phyloP scores from a whole-genome alignment of 2,888 invertebrate genomes.

The Molorchus minor region DNA sequence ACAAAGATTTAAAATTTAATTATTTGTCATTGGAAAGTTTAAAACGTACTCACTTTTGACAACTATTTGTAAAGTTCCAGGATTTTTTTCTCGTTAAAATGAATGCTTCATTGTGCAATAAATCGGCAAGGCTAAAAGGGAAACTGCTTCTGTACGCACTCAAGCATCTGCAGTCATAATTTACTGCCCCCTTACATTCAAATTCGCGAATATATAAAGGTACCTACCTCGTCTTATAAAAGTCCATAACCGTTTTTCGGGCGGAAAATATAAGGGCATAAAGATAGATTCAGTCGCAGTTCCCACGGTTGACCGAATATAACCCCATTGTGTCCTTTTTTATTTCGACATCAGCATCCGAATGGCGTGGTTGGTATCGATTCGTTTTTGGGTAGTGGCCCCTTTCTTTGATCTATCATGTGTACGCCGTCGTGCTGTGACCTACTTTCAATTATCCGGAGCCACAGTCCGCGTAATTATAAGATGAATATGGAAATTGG shows the following conservation, averaged over 20 bases:
- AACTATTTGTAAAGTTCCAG: no score
- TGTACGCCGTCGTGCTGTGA: constrained; percentile 21
- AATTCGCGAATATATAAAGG: constrained; percentile 7
- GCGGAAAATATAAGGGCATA: constrained; percentile 20
- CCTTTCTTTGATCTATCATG: constrained; percentile 27
- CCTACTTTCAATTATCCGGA: constrained; percentile 23
- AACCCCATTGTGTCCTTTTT: constrained; percentile 29
- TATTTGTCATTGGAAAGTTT: no score
- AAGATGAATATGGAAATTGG: constrained; percentile 15
- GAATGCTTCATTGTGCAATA: no score
- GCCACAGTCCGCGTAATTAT: constrained; percentile 20
- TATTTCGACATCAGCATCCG: constrained; percentile 26
- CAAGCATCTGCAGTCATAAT: no score
- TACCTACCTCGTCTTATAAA: constrained; percentile 5
- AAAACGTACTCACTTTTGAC: no score
- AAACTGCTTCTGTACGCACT: no score
- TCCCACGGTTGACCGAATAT: constrained; percentile 24
- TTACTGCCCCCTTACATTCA: background rate
- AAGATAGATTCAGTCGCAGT: constrained; percentile 24
- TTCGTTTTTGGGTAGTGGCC: constrained; percentile 21
- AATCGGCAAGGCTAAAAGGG: no score
- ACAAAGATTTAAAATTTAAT: no score
- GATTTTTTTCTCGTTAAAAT: no score
- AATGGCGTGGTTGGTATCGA: constrained; percentile 27
- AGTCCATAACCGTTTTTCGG: constrained; percentile 21